These are phyloP conservation scores for Amphipoea lucens DNA, from an alignment of 2,888 invertebrate genomes.

Conservation along the genomic window DNA sequence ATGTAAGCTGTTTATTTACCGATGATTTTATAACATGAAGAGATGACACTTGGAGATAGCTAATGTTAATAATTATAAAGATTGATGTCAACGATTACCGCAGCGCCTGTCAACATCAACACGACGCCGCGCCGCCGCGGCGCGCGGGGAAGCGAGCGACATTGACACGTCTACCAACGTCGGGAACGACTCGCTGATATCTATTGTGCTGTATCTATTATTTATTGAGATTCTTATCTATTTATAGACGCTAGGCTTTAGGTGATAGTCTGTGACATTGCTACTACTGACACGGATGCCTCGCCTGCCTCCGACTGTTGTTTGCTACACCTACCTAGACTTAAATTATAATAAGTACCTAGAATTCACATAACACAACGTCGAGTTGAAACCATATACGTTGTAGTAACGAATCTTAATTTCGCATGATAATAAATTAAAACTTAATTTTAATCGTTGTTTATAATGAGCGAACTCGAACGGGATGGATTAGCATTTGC, in stretches of 20 bases:
- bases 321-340: neutral
- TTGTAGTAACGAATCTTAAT: neutral
- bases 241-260: slow-evolving; percentile 11
- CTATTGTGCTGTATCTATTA: slow-evolving; percentile 21
- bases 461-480: slow-evolving; percentile 17
- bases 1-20: slow-evolving; percentile 38
- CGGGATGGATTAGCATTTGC: slow-evolving; percentile 43
- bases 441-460: slow-evolving; percentile 37
- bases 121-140: neutral
- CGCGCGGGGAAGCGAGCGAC: slow-evolving; percentile 25
- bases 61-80: slow-evolving; percentile 15
- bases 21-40: slow-evolving; percentile 15
- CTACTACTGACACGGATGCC: slow-evolving; percentile 20
- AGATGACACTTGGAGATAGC: slow-evolving; percentile 44
- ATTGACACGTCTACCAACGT: slow-evolving; percentile 53
- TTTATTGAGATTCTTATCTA: slow-evolving; percentile 40
- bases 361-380: neutral
- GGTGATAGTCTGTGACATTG: slow-evolving; percentile 25
- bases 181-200: slow-evolving; percentile 27
- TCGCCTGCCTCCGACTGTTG: neutral
- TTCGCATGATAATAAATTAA: slow-evolving; percentile 30
- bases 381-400: neutral
- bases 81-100: slow-evolving; percentile 37
- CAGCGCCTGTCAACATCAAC: neutral
- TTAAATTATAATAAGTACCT: neutral